Base-by-base conservation (phyloP, 2,797 vertebrate genomes). In the Cirrhinus molitorella region DNA sequence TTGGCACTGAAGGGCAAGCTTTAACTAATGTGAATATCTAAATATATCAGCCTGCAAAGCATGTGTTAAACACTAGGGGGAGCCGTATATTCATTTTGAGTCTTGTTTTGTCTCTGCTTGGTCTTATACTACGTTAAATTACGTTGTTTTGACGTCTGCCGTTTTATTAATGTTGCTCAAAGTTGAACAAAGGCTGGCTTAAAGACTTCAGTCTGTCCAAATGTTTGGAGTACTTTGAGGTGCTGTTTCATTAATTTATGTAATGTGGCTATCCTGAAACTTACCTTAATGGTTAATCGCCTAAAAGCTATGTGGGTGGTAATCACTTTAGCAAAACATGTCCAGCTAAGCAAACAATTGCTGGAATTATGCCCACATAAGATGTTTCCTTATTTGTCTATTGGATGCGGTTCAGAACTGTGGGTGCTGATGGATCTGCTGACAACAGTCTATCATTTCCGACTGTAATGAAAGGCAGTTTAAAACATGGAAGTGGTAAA, bases 61-160 rank as follows among this genome's bases (percentile, higher is more conserved):
- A 70, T 1, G 21, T 80, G 83, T 16, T 37, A 12, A 85, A 90
- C 94, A 93, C 66, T 37, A 93, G 93, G 85, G 90, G 90, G 91
- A 78, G 88, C 78, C 79, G n/a, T 72, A 86, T 84, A 79, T 16
- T 72, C 61, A 14, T 23, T 47, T 70, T n/a, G 25, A 21, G 14
- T 37, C 23, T 37, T 78, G 45, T 11, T 16, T 28, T 16, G 1
- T n/a, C 14, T 66, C 19, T 53, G n/a, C 17, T 45, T 21, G 21
- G 21, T 25, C 25, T 61, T 71, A 83, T 37, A 63, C 67, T 17
- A 23, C 1, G 2, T 59, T 68, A 14, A 31, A 67, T 75, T 51
- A 49, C 23, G 61, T 66, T 51, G 4, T 79, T 51, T 68, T 12
- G 5, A 17, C 57, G 3, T 59, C 25, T 80, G 67, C 71, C 19